Evolutionary conservation across 2,113 vertebrate genomes (phyloP), one percentile per base, ranked within the genome.

Genomic region (Pipa parva): DNA sequence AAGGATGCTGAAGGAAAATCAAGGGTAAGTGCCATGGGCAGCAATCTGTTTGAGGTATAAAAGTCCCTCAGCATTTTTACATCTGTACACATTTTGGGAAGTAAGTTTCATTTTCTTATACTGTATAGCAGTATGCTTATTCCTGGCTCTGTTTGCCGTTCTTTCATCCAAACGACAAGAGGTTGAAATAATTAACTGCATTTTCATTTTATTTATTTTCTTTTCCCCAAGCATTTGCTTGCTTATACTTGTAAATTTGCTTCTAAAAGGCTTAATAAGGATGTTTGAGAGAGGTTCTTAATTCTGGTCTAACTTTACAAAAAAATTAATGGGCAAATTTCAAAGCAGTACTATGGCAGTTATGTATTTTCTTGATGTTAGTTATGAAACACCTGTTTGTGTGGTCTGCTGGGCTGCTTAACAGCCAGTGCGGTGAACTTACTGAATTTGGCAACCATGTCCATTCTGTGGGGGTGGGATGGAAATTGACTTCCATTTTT

Each of bases 1-100:
- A 98, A 98, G 97, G 97, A 99, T 98, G 94, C 93, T 88, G 97
- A 99, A 99, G 95, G 97, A 97, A 98, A 99, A 95, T 99, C 97
- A 92, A 97, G 95, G 96, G 97, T 99, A 99, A 99, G 96, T 99
- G 92, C 92, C 90, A 89, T 95, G 89, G 93, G 92, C 89, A 86
- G 92, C 80, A 85, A 89, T 91, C 91, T 95, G 95, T 90, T 92
- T 83, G 89, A 95, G 95, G 94, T 89, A 91, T 97, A 91, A 93
- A 94, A 91, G 86, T 88, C 90, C 92, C 93, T 94, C 93, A 90
- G 93, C 92, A 92, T 92, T 92, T 86, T 91, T 85, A 83, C 91
- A 90, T 87, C 80, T 92, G 81, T 91, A 92, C 83, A 87, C 88
- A 92, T 89, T 88, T 84, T 84, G 87, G 92, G 87, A 87, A 88